Evolutionary conservation across 2,888 invertebrate genomes (phyloP), one percentile per base, ranked within the genome.

Genomic region (Sphinx pinastri): DNA sequence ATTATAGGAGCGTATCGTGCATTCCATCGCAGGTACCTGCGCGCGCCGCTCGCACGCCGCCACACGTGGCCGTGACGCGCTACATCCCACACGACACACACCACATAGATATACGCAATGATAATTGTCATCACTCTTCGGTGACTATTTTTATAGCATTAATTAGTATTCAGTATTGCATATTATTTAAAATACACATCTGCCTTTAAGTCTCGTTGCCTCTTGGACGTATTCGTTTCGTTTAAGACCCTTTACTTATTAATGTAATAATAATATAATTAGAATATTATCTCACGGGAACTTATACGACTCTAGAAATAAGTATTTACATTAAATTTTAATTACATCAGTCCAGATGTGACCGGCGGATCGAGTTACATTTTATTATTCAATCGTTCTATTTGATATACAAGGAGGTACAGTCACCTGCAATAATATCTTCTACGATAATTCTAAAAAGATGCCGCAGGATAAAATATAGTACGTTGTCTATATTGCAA

Each of bases 1-100:
- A 93, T 94, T 93, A 94, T 93, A 92, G 91, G 84, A 88, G 87
- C 90, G 89, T 94, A 93, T 94, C 93, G 84, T 84, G 81, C 88
- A 93, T 94, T 91, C 93, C 92, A 93, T 91, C 92, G 86, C 86
- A 84, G 87, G 86, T 91, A 89, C 88, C 89, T 89, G 88, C 80
- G 78, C 70, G 74, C 49, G 49, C 73, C 77, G 76, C 77, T 77
- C 71, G 8, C 16, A n/a, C 8, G 84, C 75, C 75, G 76, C 77
- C 78, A 87, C 90, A 88, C 82, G 87, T 88, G 89, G 89, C 79
- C 74, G 78, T 82, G 78, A 74, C 82, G 79, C 80, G 76, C 78
- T 70, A 75, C 77, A 75, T 74, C 71, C 73, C 75, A 73, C 86
- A 84, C 25, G 85, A 85, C 85, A 82, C 75, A 78, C 25, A 25